These are phyloP conservation scores for Excalfactoria chinensis DNA, from an alignment of 2,113 vertebrate species.

Conservation along the genomic window DNA sequence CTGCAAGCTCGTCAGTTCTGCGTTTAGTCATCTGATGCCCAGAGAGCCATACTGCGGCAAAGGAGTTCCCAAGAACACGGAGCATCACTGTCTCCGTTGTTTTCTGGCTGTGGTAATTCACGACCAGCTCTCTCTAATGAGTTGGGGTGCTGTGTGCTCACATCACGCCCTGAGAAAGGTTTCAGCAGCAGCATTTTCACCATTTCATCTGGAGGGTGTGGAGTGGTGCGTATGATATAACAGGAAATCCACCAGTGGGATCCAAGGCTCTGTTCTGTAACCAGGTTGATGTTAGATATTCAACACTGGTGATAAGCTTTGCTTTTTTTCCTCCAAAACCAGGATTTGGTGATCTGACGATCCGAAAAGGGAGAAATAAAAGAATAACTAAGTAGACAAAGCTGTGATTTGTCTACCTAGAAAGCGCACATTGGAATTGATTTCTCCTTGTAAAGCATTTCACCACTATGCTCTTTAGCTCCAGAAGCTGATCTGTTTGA, in stretches of 20 bases:
- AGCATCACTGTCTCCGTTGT: neutral
- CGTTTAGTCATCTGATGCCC: neutral
- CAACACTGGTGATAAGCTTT: neutral
- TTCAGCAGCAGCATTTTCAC: neutral
- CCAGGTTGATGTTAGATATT: neutral
- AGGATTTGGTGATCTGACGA: neutral
- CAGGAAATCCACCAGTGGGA: neutral
- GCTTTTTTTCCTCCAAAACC: neutral
- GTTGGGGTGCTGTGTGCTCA: neutral
- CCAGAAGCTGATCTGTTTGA: neutral
- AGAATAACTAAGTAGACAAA: neutral
- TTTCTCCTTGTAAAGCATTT: neutral
- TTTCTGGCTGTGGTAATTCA: neutral
- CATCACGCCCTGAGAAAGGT: neutral
- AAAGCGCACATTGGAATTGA: neutral
- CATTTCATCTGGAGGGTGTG: neutral
- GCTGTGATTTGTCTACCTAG: neutral
- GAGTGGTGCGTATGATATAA: neutral
- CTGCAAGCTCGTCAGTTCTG: neutral
- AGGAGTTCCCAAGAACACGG: neutral
- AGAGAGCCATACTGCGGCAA: accelerated
- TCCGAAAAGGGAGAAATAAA: neutral
- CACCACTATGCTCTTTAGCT: neutral
- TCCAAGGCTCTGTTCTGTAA: neutral
- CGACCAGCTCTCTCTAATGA: neutral